Evolutionary conservation across 2,888 invertebrate genomes (phyloP).

Genomic region (Eupithecia pulchellata): DNA sequence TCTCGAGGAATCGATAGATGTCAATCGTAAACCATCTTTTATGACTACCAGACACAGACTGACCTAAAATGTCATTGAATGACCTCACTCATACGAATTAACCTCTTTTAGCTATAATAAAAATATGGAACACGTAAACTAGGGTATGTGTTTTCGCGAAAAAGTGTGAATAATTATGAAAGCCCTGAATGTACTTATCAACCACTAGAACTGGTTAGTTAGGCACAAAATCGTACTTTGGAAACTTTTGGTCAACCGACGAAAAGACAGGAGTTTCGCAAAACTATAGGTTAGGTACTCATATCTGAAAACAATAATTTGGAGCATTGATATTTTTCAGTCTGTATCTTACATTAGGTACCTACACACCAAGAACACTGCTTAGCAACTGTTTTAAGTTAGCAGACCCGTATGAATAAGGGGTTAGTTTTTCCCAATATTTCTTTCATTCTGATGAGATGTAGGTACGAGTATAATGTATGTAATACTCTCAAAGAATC

Average conservation of each 20-base stretch:
- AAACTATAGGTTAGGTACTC: too few species aligned
- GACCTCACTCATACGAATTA: constrained; percentile 54
- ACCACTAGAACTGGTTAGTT: background rate
- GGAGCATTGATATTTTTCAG: too few species aligned
- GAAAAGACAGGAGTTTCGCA: background rate
- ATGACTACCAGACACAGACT: constrained; percentile 42
- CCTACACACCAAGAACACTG: too few species aligned
- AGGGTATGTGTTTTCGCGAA: too few species aligned
- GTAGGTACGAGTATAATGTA: too few species aligned
- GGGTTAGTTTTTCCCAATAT: too few species aligned
- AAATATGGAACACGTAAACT: constrained; percentile 50
- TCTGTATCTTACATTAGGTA: too few species aligned
- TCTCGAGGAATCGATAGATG: background rate
- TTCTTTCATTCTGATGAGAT: too few species aligned
- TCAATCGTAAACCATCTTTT: constrained; percentile 20
- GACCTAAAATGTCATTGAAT: constrained; percentile 51
- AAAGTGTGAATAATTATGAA: too few species aligned
- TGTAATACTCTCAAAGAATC: background rate
- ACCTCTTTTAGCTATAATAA: constrained; percentile 62
- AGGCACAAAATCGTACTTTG: background rate
- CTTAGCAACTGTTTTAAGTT: too few species aligned
- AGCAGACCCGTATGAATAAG: too few species aligned
- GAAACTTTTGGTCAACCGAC: background rate
- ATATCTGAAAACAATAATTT: too few species aligned
- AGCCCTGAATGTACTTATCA: background rate